Percentiles rank a stretch among this genome's conserved stretches.
Conservation (phyloP, 2,113 vertebrate species). For the Plectropomus leopardus region DNA sequence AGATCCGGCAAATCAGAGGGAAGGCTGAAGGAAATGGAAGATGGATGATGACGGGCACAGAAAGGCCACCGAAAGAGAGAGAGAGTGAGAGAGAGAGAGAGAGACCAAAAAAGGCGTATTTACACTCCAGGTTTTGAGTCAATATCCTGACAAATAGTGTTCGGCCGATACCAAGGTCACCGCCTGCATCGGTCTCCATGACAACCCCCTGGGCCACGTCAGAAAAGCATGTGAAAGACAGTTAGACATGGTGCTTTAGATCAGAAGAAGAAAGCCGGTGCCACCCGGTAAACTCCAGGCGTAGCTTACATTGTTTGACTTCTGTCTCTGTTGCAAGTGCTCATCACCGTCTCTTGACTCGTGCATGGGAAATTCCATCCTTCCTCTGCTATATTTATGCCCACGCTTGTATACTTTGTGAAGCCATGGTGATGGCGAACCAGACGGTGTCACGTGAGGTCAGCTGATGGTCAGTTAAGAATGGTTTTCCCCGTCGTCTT, state of each 20-base stretch:
- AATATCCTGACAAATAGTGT: conserved; percentile 47
- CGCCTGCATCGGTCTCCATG: conserved; percentile 57
- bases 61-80: background rate
- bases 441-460: background rate
- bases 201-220: conserved; percentile 40
- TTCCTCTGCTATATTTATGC: conserved; percentile 26
- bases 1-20: background rate
- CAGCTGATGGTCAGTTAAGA: background rate
- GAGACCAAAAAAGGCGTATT: conserved; percentile 32
- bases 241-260: conserved; percentile 8
- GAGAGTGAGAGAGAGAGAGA: conserved; percentile 6
- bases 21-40: background rate
- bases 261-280: background rate
- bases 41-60: too few species aligned
- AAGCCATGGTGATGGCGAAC: conserved; percentile 13
- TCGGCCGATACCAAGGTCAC: conserved; percentile 51
- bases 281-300: background rate
- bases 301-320: conserved; percentile 11
- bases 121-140: conserved; percentile 59
- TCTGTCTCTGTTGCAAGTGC: background rate
- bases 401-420: background rate
- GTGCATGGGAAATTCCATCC: conserved; percentile 34
- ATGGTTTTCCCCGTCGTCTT: background rate
- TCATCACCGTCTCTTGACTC: conserved; percentile 6
- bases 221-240: conserved; percentile 21